phyloP scores from a whole-genome alignment of 2,797 vertebrate genomes.

The Gymnocypris eckloni region DNA sequence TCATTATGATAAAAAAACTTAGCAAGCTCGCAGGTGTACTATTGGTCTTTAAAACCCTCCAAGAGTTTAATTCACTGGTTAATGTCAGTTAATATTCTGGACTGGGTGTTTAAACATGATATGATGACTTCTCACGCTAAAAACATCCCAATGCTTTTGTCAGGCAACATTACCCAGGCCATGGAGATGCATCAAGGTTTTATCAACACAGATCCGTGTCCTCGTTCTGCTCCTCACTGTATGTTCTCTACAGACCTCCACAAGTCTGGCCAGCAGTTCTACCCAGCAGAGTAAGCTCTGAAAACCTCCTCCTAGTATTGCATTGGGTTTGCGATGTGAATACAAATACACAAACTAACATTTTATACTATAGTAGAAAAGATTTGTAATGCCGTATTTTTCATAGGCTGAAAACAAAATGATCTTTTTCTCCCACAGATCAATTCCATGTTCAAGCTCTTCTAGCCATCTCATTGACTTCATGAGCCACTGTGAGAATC shows the following conservation, averaged over 20 bases:
- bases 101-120: no score
- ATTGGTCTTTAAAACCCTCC: no score
- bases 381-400: neutral
- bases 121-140: neutral
- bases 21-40: no score
- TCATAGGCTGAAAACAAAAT: slow-evolving; percentile 3
- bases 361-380: neutral
- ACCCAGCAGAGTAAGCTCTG: slow-evolving; percentile 79
- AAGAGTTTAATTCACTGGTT: no score
- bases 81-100: no score
- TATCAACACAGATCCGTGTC: slow-evolving; percentile 54
- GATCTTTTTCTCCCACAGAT: slow-evolving; percentile 69
- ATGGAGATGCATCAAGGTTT: slow-evolving; percentile 67
- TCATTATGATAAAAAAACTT: no score
- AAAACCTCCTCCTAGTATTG: neutral
- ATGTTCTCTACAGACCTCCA: slow-evolving; percentile 71
- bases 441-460: slow-evolving; percentile 70
- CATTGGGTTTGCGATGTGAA: neutral
- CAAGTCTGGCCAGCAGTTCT: slow-evolving; percentile 71
- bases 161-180: slow-evolving; percentile 64
- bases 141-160: neutral
- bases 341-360: neutral
- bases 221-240: slow-evolving; percentile 66
- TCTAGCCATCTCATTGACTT: slow-evolving; percentile 70
- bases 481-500: slow-evolving; percentile 70